phyloP scores from a whole-genome alignment of 2,113 vertebrate species.

The Myxocyprinus asiaticus region DNA sequence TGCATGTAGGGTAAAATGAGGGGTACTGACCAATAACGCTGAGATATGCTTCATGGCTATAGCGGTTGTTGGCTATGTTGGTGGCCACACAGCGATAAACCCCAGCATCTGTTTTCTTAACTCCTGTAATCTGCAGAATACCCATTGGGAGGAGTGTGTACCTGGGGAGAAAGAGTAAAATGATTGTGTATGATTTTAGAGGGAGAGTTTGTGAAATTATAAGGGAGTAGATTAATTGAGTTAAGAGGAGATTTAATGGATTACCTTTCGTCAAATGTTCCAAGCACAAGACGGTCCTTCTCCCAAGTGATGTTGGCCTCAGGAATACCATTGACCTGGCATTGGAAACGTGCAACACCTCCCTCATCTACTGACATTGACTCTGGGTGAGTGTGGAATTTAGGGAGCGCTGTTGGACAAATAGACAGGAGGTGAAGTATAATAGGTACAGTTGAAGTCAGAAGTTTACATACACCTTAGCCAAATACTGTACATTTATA shows the following conservation, averaged over 20 bases:
- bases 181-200: neutral
- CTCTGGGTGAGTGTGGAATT: conserved; percentile 60
- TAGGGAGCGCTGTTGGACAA: conserved; percentile 49
- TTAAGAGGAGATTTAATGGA: too few species aligned
- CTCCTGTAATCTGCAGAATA: conserved; percentile 72
- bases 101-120: conserved; percentile 57
- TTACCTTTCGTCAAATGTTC: conserved; percentile 39
- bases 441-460: neutral
- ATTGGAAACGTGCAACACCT: conserved; percentile 56
- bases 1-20: neutral
- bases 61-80: conserved; percentile 58
- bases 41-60: conserved; percentile 60
- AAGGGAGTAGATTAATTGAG: neutral
- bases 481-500: too few species aligned
- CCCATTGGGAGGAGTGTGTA: conserved; percentile 77
- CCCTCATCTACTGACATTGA: conserved; percentile 54
- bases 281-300: conserved; percentile 47
- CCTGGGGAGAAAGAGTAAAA: conserved; percentile 55
- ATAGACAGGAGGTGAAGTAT: neutral
- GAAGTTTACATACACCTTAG: too few species aligned
- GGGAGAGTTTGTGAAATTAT: neutral
- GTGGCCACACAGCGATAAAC: conserved; percentile 56
- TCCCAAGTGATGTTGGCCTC: conserved; percentile 67
- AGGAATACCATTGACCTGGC: conserved; percentile 56
- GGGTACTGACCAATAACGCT: conserved; percentile 55